Conservation (phyloP, 2,888 invertebrate genomes). For the Synanthedon formicaeformis region DNA sequence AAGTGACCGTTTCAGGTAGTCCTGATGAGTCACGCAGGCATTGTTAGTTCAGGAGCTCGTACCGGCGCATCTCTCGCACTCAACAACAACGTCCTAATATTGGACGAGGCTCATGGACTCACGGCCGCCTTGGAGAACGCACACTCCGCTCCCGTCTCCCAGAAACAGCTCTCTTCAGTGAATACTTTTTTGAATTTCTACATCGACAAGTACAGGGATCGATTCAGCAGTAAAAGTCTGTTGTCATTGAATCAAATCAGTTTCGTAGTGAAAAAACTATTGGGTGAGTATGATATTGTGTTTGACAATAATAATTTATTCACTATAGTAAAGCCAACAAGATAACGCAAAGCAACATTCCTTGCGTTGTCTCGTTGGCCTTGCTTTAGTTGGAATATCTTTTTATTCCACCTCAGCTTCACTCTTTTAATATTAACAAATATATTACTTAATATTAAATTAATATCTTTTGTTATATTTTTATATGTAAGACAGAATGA, state of each 20-base stretch:
- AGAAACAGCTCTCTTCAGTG: constrained; percentile 74
- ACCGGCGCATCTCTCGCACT: constrained; percentile 55
- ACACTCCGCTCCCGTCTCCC: constrained; percentile 80
- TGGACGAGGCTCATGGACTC: constrained; percentile 98
- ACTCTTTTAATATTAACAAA: too few relatives aligned
- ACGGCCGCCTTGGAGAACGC: constrained; percentile 90
- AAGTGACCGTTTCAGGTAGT: constrained; percentile 33
- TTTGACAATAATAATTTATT: neutral
- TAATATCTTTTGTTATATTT: too few relatives aligned
- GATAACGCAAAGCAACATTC: too few relatives aligned
- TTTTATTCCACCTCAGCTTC: too few relatives aligned
- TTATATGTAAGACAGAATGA: too few relatives aligned
- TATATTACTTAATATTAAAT: too few relatives aligned
- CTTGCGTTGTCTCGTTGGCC: too few relatives aligned
- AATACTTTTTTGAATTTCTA: constrained; percentile 77
- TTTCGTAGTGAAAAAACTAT: constrained; percentile 77
- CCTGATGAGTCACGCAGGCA: constrained; percentile 55
- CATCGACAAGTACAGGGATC: constrained; percentile 77
- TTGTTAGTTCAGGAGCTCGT: constrained; percentile 53
- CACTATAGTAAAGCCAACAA: too few relatives aligned
- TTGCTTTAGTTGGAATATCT: too few relatives aligned
- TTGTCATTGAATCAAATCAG: constrained; percentile 85
- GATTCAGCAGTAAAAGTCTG: constrained; percentile 84
- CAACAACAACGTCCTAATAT: constrained; percentile 83
- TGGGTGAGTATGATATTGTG: constrained; percentile 49